Evolutionary conservation across 1,140 invertebrate genomes (phyloP).

Genomic region (honey bee (Apis mellifera)): DNA sequence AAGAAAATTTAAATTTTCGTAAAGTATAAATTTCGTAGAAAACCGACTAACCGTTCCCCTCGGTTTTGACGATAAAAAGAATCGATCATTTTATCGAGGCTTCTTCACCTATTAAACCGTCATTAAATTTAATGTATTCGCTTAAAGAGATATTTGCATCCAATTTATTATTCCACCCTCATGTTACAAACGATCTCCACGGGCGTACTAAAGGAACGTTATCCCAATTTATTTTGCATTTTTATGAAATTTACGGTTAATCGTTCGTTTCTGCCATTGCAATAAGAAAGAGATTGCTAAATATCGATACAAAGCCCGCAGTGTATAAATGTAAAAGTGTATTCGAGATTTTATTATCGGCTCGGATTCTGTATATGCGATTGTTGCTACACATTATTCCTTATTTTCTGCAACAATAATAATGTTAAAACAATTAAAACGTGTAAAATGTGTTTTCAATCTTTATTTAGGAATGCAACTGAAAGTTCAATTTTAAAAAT

Average conservation of each 20-base stretch:
- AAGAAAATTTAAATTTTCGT: too few relatives aligned
- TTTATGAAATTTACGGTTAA: not conserved
- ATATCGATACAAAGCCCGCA: not conserved
- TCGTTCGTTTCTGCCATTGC: not conserved
- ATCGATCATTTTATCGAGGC: not conserved
- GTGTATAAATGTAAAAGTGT: slow-evolving; percentile 2
- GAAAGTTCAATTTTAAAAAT: too few relatives aligned
- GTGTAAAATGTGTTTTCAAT: too few relatives aligned
- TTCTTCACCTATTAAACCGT: slow-evolving; percentile 21
- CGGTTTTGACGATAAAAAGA: not conserved
- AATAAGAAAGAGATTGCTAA: not conserved
- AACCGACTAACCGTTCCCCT: not conserved
- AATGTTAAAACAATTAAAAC: too few relatives aligned
- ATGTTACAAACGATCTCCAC: not conserved
- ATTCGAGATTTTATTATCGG: slow-evolving; percentile 9
- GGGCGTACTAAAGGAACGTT: not conserved
- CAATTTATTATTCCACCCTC: slow-evolving; percentile 17
- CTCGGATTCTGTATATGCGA: slow-evolving; percentile 8
- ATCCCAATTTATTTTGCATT: slow-evolving; percentile 32
- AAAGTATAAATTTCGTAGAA: not conserved
- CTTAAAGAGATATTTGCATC: slow-evolving; percentile 2
- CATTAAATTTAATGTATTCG: slow-evolving; percentile 39
- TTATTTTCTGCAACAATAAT: too few relatives aligned
- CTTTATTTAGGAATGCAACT: too few relatives aligned
- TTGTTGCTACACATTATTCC: slow-evolving; percentile 1